A percentile compares a stretch with the other conserved stretches of the same genome.
phyloP scores from a whole-genome alignment of 2,113 vertebrate genomes.

The Zeus faber region DNA sequence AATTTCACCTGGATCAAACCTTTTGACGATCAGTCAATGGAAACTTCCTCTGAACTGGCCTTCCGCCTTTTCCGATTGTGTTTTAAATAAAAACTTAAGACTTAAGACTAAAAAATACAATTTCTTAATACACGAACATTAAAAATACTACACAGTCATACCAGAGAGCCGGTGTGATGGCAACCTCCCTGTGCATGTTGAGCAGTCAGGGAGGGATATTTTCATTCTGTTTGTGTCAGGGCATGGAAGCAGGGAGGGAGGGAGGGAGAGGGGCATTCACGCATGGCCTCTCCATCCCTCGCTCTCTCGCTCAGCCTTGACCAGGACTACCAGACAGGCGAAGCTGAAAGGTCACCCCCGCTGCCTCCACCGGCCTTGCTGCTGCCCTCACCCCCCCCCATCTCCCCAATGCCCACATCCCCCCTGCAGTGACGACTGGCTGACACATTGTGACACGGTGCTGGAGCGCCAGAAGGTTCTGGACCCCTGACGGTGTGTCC shows the following conservation, averaged over 20 bases:
- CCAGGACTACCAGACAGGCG: constrained; percentile 59
- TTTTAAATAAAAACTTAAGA: too few relatives aligned
- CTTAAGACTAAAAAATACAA: too few relatives aligned
- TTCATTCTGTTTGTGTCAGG: constrained; percentile 73
- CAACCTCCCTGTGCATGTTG: constrained; percentile 46
- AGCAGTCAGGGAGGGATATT: constrained; percentile 59
- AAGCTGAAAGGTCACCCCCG: constrained; percentile 78
- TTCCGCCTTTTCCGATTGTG: too few relatives aligned
- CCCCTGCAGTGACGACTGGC: not conserved
- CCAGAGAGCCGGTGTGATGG: too few relatives aligned
- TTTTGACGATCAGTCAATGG: too few relatives aligned
- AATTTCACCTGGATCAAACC: too few relatives aligned
- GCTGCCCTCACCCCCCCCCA: constrained; percentile 42
- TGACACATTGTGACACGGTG: not conserved
- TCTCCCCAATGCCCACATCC: constrained; percentile 66
- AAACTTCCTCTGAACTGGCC: too few relatives aligned
- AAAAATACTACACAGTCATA: too few relatives aligned
- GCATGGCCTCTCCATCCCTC: constrained; percentile 53
- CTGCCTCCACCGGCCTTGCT: constrained; percentile 29
- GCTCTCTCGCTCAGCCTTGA: constrained; percentile 50
- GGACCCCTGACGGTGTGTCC: constrained; percentile 6
- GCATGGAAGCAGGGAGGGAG: constrained; percentile 45
- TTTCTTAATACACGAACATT: too few relatives aligned
- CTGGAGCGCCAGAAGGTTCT: constrained; percentile 1
- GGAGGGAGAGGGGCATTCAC: constrained; percentile 66